Conservation (phyloP, 2,797 vertebrate genomes). For the Netta rufina region DNA sequence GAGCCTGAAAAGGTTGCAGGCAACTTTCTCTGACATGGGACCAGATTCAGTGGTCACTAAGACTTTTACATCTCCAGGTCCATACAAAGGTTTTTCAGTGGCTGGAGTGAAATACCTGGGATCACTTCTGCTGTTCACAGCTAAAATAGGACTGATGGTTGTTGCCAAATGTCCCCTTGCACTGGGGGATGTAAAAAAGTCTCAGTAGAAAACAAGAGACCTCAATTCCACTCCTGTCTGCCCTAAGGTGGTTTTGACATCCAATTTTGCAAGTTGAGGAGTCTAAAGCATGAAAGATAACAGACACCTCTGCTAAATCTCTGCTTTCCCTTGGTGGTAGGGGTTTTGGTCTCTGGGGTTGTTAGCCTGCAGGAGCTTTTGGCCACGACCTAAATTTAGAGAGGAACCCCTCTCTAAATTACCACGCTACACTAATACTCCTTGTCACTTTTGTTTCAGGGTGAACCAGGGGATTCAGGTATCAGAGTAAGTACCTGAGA, state of each 20-base stretch:
- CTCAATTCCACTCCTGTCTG: neutral
- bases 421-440: neutral
- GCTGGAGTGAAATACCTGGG: neutral
- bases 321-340: neutral
- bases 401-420: neutral
- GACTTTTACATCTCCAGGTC: neutral
- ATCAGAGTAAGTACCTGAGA: slow-evolving; percentile 77
- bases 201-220: neutral
- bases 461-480: slow-evolving; percentile 83
- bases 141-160: neutral
- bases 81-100: neutral
- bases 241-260: neutral
- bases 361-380: neutral
- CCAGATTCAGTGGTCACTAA: neutral
- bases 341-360: neutral
- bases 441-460: slow-evolving; percentile 75
- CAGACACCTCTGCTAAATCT: neutral
- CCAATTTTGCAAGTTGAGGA: neutral
- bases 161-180: neutral
- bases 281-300: neutral
- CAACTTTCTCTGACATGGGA: neutral
- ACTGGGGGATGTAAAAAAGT: neutral
- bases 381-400: neutral
- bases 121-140: neutral
- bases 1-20: neutral